Evolutionary conservation across 1,140 invertebrate genomes (phyloP).

Genomic region (Drosophila arawakana): DNA sequence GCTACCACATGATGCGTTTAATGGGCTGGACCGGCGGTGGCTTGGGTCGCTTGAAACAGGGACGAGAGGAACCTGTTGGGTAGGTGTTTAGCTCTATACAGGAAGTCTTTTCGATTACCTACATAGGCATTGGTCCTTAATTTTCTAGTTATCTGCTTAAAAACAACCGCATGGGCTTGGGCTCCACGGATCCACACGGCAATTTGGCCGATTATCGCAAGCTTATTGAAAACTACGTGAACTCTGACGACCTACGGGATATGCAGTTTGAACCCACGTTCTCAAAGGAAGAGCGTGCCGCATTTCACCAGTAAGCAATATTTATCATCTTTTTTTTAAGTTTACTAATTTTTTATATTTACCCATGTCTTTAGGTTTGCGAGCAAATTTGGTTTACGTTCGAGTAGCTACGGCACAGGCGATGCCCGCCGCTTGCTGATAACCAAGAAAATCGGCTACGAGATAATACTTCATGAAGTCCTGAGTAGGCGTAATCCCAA

Average conservation of each 20-base stretch:
- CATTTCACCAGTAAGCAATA: conserved; percentile 87
- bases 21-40: conserved; percentile 94
- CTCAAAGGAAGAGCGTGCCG: conserved; percentile 88
- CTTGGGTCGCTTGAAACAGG: conserved; percentile 89
- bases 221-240: conserved; percentile 84
- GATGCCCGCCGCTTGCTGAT: conserved; percentile 85
- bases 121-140: too few relatives aligned
- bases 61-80: conserved; percentile 88
- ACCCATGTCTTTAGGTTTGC: conserved; percentile 61
- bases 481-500: conserved; percentile 62
- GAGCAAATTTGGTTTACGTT: conserved; percentile 85
- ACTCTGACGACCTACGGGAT: conserved; percentile 86
- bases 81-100: conserved; percentile 66
- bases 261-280: conserved; percentile 89
- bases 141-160: conserved; percentile 70
- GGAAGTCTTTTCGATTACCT: too few relatives aligned
- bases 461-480: conserved; percentile 64
- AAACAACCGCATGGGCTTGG: conserved; percentile 73
- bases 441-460: conserved; percentile 64
- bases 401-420: conserved; percentile 86
- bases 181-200: conserved; percentile 37
- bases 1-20: conserved; percentile 89
- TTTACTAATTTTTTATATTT: not conserved
- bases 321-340: not conserved
- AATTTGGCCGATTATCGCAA: conserved; percentile 52